Conservation (phyloP, 2,113 vertebrate species). For the Phalacrocorax brasilianus region DNA sequence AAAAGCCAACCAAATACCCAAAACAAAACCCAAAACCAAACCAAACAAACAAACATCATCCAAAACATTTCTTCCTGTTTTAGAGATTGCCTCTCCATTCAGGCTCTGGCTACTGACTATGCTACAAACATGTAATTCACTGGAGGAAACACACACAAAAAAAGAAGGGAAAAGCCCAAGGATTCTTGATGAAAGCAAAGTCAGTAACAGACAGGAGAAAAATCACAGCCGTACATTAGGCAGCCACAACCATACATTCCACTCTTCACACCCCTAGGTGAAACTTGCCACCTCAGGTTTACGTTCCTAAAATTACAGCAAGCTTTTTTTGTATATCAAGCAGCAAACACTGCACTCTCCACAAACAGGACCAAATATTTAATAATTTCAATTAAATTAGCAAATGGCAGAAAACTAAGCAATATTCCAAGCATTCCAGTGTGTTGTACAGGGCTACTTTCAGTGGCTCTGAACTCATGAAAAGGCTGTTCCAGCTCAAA, state of each 20-base stretch:
- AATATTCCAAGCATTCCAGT: background rate
- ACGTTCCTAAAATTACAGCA: background rate
- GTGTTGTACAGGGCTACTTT: background rate
- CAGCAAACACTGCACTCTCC: background rate
- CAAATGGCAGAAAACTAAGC: background rate
- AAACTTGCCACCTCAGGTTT: background rate
- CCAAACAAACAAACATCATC: background rate
- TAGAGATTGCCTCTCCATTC: background rate
- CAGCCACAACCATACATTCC: background rate
- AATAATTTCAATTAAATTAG: background rate
- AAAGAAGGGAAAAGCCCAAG: background rate
- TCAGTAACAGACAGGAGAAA: background rate
- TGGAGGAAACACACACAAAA: background rate
- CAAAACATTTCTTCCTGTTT: background rate
- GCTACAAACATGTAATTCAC: background rate
- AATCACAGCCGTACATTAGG: background rate
- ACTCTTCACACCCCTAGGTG: background rate
- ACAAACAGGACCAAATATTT: background rate
- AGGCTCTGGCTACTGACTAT: background rate
- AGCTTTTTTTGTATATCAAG: background rate
- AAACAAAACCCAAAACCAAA: no score
- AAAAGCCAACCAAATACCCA: background rate
- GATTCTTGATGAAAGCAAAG: background rate
- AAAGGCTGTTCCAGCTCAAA: background rate
- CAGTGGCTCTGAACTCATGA: background rate